Base-by-base conservation (phyloP, 2,797 vertebrate species). In the Rallus crepitans region DNA sequence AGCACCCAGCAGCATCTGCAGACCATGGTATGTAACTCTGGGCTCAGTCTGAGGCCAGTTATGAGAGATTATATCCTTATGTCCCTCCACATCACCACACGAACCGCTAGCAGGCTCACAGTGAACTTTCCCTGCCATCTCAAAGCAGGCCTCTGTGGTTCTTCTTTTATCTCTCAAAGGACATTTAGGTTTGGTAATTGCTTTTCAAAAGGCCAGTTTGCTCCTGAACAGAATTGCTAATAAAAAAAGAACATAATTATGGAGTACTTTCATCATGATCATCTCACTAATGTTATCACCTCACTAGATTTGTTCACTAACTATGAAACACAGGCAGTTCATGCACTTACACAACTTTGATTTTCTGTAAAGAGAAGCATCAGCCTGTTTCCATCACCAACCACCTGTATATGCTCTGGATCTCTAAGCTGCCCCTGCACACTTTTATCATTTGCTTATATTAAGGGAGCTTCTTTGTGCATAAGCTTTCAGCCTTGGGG, bases 61-160 rank as follows among this genome's bases (percentile, higher is more conserved):
- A 59, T 19, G 30, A 69, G 70, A 77, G n/a, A 39, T 68, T 66
- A 73, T 70, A 68, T 93, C 81, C 30, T 42, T 30, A 27, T 19
- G 12, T 50, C 50, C 70, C 33, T 82, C 80, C 72, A 56, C 30
- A 23, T 23, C 42, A 24, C 0, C 11, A 64, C 23, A 87, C 0
- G 4, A 68, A 77, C 52, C 14, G 56, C 47, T 55, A 42, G 30
- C 61, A 85, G 69, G 77, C 75, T 57, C 57, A 42, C 39, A 82
- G 61, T 37, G 76, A 87, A 87, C 60, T 91, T 87, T 19, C 64
- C 21, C 50, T 82, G 33, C 83, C 93, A 71, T 82, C 69, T 96
- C 56, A 64, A 84, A 89, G 37, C 39, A 87, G 68, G 76, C n/a
- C 4, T 1, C 53, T 8, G 53, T 13, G 15, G 15, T 20, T 84